Evolutionary conservation across 2,113 vertebrate species (phyloP).

Genomic region (Monarcha castaneiventris): DNA sequence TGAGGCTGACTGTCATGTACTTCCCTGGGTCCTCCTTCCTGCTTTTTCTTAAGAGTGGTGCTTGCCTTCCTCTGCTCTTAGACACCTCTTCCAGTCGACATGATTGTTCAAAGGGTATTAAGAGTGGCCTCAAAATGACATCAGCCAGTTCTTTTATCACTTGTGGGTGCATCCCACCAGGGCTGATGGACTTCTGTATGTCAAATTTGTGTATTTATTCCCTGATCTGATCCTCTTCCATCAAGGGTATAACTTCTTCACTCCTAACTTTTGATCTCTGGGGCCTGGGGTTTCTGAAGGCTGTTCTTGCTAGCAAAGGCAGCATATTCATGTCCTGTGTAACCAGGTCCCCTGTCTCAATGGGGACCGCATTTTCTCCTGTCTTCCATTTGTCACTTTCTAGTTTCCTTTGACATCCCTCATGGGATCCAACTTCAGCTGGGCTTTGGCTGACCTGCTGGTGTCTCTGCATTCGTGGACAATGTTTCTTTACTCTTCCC

Average conservation of each 20-base stretch:
- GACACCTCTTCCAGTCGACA: fast-evolving
- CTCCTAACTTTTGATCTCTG: not conserved
- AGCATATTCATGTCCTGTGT: not conserved
- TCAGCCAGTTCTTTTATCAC: not conserved
- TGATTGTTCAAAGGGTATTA: not conserved
- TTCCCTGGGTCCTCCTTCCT: not conserved
- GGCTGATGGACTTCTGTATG: not conserved
- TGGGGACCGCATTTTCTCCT: not conserved
- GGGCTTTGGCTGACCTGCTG: not conserved
- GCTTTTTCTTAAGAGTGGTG: not conserved
- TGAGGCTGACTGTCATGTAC: not conserved
- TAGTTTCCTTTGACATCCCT: not conserved
- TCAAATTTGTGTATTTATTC: not conserved
- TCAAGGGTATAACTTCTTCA: not conserved
- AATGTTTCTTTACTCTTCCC: not conserved
- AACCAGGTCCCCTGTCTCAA: not conserved
- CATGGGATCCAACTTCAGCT: not conserved
- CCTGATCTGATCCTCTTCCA: not conserved
- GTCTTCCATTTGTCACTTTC: not conserved
- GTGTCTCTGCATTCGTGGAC: not conserved
- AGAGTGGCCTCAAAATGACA: not conserved
- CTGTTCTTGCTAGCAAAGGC: not conserved
- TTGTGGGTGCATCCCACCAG: not conserved
- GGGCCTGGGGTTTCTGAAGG: not conserved
- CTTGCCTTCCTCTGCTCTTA: not conserved